These are phyloP conservation scores for Harpalus rubripes DNA, from an alignment of 2,888 invertebrate species.

Conservation along the genomic window DNA sequence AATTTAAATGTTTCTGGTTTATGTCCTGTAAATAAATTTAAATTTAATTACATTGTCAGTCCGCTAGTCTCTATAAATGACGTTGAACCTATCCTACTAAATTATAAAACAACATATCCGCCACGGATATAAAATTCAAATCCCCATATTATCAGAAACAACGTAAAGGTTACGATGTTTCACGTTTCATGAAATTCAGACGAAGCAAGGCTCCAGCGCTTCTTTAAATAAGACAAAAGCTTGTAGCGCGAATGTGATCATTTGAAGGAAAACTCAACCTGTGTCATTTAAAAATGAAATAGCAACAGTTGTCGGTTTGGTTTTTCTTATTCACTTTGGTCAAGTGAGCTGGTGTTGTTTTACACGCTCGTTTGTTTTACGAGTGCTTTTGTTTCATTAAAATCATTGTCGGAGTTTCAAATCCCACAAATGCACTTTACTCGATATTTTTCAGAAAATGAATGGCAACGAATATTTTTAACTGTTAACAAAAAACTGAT, in stretches of 20 bases:
- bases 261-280: conserved; percentile 18
- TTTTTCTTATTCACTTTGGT: conserved; percentile 33
- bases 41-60: conserved; percentile 52
- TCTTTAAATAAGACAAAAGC: conserved; percentile 19
- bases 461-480: too few species aligned
- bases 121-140: conserved; percentile 46
- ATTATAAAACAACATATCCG: conserved; percentile 38
- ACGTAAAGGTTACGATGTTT: conserved; percentile 33
- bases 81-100: conserved; percentile 2
- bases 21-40: conserved; percentile 44
- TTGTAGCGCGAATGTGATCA: neutral
- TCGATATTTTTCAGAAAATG: neutral
- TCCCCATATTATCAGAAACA: conserved; percentile 33
- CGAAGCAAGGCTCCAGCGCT: neutral
- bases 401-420: neutral
- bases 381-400: conserved; percentile 40
- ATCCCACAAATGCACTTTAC: neutral
- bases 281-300: conserved; percentile 37
- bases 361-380: conserved; percentile 49
- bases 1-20: conserved; percentile 28
- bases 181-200: conserved; percentile 8
- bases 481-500: too few species aligned
- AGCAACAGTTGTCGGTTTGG: conserved; percentile 48
- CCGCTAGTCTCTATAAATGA: conserved; percentile 6
- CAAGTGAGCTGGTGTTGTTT: conserved; percentile 25